Percentiles rank a stretch among this genome's conserved stretches.
Evolutionary conservation across 2,113 vertebrate species (phyloP).

Genomic region (Dryoscopus gambensis): DNA sequence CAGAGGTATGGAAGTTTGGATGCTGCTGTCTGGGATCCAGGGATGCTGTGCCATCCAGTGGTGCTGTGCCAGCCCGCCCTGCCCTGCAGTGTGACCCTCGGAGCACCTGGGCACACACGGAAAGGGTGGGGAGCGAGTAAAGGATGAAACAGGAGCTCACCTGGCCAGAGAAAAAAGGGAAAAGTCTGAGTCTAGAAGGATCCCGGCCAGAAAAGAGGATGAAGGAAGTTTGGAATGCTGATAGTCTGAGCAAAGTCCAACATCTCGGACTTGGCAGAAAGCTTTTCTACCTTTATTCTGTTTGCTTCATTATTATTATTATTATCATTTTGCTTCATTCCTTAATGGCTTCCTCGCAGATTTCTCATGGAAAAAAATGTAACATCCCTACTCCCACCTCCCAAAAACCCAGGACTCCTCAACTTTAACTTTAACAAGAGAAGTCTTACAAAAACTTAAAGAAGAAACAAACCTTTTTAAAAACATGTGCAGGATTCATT

Average conservation of each 20-base stretch:
- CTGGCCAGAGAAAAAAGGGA: not conserved
- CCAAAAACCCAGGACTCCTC: accelerated
- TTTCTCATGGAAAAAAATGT: not conserved
- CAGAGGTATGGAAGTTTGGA: accelerated
- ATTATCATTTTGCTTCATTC: not conserved
- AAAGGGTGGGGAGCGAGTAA: not conserved
- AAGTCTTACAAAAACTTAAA: not conserved
- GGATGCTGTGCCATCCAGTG: not conserved
- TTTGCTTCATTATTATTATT: not conserved
- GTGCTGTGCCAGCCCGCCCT: not conserved
- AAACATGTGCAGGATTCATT: not conserved
- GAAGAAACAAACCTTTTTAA: not conserved
- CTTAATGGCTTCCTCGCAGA: not conserved
- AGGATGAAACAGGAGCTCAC: not conserved
- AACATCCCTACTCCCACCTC: not conserved
- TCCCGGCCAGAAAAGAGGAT: not conserved
- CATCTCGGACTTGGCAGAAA: not conserved
- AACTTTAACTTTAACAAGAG: not conserved
- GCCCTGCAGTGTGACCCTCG: not conserved
- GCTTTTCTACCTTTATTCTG: not conserved
- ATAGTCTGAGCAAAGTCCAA: not conserved
- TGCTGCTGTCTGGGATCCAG: accelerated
- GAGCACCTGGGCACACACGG: not conserved
- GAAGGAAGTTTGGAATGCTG: not conserved
- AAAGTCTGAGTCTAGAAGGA: not conserved